These are phyloP conservation scores for Telmatochromis sp. DNA, from an alignment of 2,113 vertebrate genomes.

Conservation along the genomic window DNA sequence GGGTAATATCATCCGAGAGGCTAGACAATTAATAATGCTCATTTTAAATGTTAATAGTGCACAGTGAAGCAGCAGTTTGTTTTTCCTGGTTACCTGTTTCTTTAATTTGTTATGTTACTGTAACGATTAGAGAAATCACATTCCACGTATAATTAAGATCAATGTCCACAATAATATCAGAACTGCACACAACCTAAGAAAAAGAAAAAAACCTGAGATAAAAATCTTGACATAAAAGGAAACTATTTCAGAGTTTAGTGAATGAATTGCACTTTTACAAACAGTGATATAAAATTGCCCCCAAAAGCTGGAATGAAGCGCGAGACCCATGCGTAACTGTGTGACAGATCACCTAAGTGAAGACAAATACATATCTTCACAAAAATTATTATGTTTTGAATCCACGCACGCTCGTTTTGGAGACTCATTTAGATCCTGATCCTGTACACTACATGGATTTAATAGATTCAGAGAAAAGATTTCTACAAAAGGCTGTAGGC, in stretches of 20 bases:
- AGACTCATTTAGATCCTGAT: not conserved
- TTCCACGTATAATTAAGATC: not conserved
- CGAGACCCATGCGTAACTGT: not conserved
- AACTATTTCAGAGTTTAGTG: not conserved
- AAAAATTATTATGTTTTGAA: not conserved
- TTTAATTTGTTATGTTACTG: not conserved
- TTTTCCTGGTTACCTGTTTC: not conserved
- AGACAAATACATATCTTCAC: not conserved
- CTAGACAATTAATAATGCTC: not conserved
- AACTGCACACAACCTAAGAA: not conserved
- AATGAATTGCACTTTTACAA: not conserved
- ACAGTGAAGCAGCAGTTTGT: not conserved
- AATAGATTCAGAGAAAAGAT: not conserved
- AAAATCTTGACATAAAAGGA: not conserved
- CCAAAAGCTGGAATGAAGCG: not conserved
- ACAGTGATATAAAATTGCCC: not conserved
- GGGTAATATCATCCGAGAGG: not conserved
- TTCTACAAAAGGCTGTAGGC: not conserved
- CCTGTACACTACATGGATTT: not conserved
- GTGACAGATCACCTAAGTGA: not conserved
- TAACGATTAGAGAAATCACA: not conserved
- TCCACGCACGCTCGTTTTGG: not conserved
- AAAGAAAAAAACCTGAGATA: not conserved
- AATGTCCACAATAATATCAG: not conserved
- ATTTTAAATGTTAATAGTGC: not conserved